phyloP scores from a whole-genome alignment of 2,888 invertebrate species.

The Nomada fabriciana region DNA sequence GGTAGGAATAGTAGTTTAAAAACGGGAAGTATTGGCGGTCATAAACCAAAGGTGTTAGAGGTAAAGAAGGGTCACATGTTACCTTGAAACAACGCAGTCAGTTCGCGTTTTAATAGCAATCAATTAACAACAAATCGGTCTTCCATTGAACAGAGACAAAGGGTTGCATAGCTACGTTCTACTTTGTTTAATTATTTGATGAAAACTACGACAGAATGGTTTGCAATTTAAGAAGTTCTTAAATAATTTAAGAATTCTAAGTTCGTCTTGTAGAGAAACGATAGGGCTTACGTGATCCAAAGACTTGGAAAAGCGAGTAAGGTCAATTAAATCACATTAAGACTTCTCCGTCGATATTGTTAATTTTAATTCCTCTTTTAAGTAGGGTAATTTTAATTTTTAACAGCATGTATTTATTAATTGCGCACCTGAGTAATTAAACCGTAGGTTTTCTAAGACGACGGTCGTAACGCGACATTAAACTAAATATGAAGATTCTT shows the following conservation, averaged over 20 bases:
- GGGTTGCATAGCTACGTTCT: constrained; percentile 4
- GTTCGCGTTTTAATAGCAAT: neutral
- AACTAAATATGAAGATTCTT: neutral
- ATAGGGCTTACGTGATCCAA: constrained; percentile 21
- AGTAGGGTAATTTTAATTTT: constrained; percentile 51
- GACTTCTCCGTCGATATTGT: constrained; percentile 39
- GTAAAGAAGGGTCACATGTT: constrained; percentile 78
- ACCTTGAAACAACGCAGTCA: constrained; percentile 63
- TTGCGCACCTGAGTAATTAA: constrained; percentile 31
- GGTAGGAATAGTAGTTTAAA: constrained; percentile 87
- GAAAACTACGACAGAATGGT: constrained; percentile 1
- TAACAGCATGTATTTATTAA: constrained; percentile 52
- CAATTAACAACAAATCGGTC: constrained; percentile 25
- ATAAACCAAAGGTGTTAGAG: constrained; percentile 75
- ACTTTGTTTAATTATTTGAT: neutral
- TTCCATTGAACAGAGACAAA: constrained; percentile 32
- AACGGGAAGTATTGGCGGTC: constrained; percentile 69
- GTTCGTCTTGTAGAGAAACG: constrained; percentile 33
- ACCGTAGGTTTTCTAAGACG: constrained; percentile 6
- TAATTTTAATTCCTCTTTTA: constrained; percentile 40
- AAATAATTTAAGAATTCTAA: neutral
- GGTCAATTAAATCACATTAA: constrained; percentile 30
- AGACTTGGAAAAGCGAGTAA: constrained; percentile 30
- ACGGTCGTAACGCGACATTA: constrained; percentile 15
- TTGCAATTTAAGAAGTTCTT: neutral